These are phyloP conservation scores for Lasioglossum figueresi DNA, from an alignment of 2,888 invertebrate genomes.

Conservation along the genomic window DNA sequence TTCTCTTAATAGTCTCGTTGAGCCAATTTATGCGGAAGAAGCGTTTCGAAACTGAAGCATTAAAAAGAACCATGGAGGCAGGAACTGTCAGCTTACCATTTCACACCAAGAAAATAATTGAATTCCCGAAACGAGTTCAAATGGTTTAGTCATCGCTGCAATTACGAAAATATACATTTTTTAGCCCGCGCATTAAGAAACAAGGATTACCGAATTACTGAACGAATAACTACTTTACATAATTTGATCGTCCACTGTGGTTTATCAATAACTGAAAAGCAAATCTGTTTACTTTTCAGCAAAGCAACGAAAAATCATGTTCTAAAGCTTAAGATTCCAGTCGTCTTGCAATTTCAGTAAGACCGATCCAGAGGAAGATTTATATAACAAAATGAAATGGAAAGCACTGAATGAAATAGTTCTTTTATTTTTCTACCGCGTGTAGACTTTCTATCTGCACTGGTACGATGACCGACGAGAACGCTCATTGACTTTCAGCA, in stretches of 20 bases:
- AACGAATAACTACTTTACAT: neutral
- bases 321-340: neutral
- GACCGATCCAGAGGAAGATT: neutral
- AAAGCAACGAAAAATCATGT: neutral
- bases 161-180: neutral
- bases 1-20: constrained; percentile 45
- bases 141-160: constrained; percentile 24
- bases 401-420: constrained; percentile 14
- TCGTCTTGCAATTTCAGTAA: neutral
- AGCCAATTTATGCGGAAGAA: constrained; percentile 47
- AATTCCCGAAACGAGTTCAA: constrained; percentile 34
- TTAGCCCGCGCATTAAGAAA: neutral
- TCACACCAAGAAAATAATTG: constrained; percentile 2
- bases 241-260: too few species aligned
- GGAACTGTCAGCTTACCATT: constrained; percentile 5
- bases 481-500: constrained; percentile 26
- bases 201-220: neutral
- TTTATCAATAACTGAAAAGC: too few species aligned
- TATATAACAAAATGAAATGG: neutral
- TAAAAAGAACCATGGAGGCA: constrained; percentile 29
- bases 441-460: neutral
- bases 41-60: constrained; percentile 19
- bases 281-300: too few species aligned
- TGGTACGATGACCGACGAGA: constrained; percentile 34
- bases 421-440: neutral